Percentiles rank a stretch among this genome's conserved stretches.
phyloP scores from a whole-genome alignment of 2,113 vertebrate species.

The Illadopsis cleaveri region DNA sequence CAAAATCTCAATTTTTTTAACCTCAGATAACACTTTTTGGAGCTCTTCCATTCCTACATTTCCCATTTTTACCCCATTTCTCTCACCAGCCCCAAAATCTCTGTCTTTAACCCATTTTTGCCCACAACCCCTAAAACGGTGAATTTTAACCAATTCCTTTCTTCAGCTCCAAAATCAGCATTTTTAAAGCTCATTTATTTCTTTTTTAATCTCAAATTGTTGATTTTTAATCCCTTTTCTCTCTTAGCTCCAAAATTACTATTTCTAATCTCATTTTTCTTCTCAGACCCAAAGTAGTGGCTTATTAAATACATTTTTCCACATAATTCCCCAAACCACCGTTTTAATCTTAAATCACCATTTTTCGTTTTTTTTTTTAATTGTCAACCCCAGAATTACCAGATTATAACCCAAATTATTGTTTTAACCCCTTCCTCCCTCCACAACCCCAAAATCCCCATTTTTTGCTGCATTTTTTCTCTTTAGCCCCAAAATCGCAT shows the following conservation, averaged over 20 bases:
- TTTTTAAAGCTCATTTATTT: fast-evolving
- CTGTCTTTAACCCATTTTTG: background rate
- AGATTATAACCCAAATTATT: fast-evolving
- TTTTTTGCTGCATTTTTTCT: fast-evolving
- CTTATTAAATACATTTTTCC: fast-evolving
- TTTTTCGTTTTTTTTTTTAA: background rate
- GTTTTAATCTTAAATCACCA: fast-evolving
- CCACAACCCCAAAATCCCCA: fast-evolving
- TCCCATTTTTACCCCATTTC: fast-evolving
- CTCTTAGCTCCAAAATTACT: fast-evolving
- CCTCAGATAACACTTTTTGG: fast-evolving
- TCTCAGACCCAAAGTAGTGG: fast-evolving
- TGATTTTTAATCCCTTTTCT: fast-evolving
- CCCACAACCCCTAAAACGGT: fast-evolving
- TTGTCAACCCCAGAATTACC: fast-evolving
- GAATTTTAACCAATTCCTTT: fast-evolving
- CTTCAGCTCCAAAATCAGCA: fast-evolving
- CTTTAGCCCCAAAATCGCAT: fast-evolving
- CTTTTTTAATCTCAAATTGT: fast-evolving
- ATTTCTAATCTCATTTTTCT: fast-evolving
- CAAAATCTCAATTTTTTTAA: fast-evolving
- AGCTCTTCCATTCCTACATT: fast-evolving
- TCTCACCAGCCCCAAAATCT: background rate
- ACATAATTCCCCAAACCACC: fast-evolving
- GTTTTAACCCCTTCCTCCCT: fast-evolving